A percentile compares a stretch with the other conserved stretches of the same genome.
Conservation (phyloP, 2,113 vertebrate species). For the Entelurus aequoreus region DNA sequence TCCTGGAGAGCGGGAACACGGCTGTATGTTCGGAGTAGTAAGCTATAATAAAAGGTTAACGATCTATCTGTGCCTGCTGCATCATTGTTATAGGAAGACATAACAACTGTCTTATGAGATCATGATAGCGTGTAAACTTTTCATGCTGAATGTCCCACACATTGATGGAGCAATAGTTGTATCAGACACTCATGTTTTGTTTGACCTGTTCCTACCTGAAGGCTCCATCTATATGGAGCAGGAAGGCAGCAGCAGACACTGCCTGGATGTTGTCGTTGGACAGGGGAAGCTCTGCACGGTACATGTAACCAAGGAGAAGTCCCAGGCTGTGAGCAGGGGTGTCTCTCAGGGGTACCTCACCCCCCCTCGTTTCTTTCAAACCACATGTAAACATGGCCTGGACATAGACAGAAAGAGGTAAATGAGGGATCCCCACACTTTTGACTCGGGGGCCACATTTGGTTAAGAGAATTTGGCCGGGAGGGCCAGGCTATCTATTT, state of each 20-base stretch:
- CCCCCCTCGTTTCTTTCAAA: slow-evolving; percentile 76
- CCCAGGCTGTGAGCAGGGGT: slow-evolving; percentile 76
- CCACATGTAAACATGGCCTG: slow-evolving; percentile 88
- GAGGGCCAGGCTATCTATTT: too few species aligned
- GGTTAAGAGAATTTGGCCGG: too few species aligned
- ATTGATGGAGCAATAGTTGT: background rate
- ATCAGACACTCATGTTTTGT: background rate
- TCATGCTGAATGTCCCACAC: background rate
- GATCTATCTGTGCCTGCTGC: too few species aligned
- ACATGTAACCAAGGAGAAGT: slow-evolving; percentile 79
- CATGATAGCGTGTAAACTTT: background rate
- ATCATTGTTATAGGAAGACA: too few species aligned
- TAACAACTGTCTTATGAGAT: too few species aligned
- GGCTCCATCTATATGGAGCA: slow-evolving; percentile 86
- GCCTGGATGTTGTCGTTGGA: slow-evolving; percentile 78
- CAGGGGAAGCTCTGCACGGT: slow-evolving; percentile 71
- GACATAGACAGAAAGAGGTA: slow-evolving; percentile 3
- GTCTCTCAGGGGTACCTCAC: slow-evolving; percentile 77
- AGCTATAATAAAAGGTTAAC: too few species aligned
- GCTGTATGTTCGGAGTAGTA: too few species aligned
- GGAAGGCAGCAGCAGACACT: slow-evolving; percentile 79
- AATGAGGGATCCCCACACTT: too few species aligned
- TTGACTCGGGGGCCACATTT: too few species aligned
- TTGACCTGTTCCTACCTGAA: slow-evolving; percentile 46
- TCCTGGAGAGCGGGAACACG: too few species aligned